A percentile compares a stretch with the other conserved stretches of the same genome.
phyloP scores from a whole-genome alignment of 2,797 vertebrate species.

The Hylomyscus alleni region DNA sequence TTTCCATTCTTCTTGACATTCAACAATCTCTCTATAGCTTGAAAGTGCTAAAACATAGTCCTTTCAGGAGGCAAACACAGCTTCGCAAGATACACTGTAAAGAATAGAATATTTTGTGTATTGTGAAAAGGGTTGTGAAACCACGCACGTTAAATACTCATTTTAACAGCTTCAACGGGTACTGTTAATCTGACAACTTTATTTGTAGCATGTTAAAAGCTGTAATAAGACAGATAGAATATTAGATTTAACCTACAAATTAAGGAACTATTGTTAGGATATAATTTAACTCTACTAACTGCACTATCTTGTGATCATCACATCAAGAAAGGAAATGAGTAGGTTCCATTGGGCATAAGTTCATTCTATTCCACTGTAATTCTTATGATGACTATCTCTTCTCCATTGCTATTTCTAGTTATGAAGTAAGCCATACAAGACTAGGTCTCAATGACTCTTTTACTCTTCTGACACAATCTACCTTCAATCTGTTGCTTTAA shows the following conservation, averaged over 20 bases:
- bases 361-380: background rate
- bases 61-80: background rate
- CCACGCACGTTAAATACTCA: background rate
- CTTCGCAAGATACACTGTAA: background rate
- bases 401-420: slow-evolving; percentile 50
- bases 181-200: background rate
- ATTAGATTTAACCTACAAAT: slow-evolving; percentile 15
- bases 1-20: background rate
- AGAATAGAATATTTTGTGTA: background rate
- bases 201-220: slow-evolving; percentile 11
- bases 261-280: slow-evolving; percentile 25
- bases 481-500: slow-evolving; percentile 39
- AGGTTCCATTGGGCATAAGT: background rate
- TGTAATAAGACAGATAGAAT: background rate
- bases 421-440: slow-evolving; percentile 1
- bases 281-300: slow-evolving; percentile 24
- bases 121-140: background rate
- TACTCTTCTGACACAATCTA: slow-evolving; percentile 43
- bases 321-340: slow-evolving; percentile 59
- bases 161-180: slow-evolving; percentile 20
- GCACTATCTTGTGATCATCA: slow-evolving; percentile 24
- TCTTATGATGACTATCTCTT: slow-evolving; percentile 35
- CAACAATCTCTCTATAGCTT: background rate
- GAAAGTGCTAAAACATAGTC: background rate
- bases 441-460: background rate